phyloP scores from a whole-genome alignment of 2,888 invertebrate species.

The Emmelina monodactyla region DNA sequence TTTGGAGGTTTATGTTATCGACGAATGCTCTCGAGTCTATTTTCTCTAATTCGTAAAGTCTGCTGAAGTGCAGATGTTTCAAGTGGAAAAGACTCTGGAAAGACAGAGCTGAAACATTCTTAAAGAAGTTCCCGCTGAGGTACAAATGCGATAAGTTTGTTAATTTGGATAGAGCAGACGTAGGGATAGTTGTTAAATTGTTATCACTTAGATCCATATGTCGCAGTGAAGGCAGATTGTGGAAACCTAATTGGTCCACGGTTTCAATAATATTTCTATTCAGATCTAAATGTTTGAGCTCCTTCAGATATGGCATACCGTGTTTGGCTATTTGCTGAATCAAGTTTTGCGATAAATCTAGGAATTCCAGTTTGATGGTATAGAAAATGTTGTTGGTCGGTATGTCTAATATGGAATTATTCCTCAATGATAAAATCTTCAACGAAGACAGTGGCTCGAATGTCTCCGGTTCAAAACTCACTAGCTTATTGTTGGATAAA shows the following conservation, averaged over 20 bases:
- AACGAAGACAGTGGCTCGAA: conserved; percentile 75
- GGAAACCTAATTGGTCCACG: conserved; percentile 76
- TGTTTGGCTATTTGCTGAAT: conserved; percentile 76
- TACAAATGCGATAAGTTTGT: conserved; percentile 78
- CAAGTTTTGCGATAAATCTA: conserved; percentile 82
- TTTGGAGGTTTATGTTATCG: conserved; percentile 84
- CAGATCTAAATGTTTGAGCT: conserved; percentile 74
- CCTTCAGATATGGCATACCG: conserved; percentile 76
- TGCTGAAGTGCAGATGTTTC: conserved; percentile 75
- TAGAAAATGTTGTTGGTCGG: conserved; percentile 74
- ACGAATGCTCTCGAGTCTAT: conserved; percentile 84
- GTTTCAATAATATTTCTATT: conserved; percentile 79
- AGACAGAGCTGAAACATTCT: conserved; percentile 75
- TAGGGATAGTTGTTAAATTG: conserved; percentile 80
- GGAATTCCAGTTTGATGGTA: conserved; percentile 71
- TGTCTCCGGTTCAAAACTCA: conserved; percentile 74
- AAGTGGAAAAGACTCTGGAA: conserved; percentile 86
- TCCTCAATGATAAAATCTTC: conserved; percentile 75
- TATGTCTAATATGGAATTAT: conserved; percentile 81
- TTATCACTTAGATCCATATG: conserved; percentile 82
- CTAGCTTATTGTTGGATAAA: conserved; percentile 78
- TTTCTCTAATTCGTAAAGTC: conserved; percentile 70
- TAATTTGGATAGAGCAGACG: conserved; percentile 77
- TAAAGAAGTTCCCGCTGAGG: conserved; percentile 81
- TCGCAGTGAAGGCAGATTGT: conserved; percentile 75